phyloP scores from a whole-genome alignment of 2,888 invertebrate species.

The Elmis aenea region DNA sequence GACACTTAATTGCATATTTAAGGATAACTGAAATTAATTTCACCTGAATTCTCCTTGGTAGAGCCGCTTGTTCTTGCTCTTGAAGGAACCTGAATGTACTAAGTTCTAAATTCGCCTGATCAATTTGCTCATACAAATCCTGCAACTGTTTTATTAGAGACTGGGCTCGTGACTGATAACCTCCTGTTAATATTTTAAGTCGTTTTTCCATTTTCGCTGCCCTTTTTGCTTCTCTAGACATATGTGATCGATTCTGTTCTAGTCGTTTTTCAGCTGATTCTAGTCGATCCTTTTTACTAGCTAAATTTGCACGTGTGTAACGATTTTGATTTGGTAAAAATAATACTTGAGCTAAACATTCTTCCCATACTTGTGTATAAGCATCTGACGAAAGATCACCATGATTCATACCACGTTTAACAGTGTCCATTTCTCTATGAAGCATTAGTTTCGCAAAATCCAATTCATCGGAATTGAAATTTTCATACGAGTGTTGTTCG shows the following conservation, averaged over 20 bases:
- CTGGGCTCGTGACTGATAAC: constrained; percentile 75
- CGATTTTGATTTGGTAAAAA: constrained; percentile 71
- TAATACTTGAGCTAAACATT: constrained; percentile 87
- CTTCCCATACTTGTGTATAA: constrained; percentile 92
- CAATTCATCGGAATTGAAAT: constrained; percentile 64
- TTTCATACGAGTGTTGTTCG: constrained; percentile 80
- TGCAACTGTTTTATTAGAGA: constrained; percentile 82
- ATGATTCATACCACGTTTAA: constrained; percentile 91
- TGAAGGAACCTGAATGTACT: constrained; percentile 88
- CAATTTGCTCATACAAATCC: constrained; percentile 83
- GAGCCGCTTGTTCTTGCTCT: constrained; percentile 83
- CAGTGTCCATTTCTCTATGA: constrained; percentile 80
- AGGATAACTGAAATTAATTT: too few species aligned
- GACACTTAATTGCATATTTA: too few species aligned
- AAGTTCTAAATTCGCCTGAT: constrained; percentile 82
- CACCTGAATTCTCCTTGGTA: constrained; percentile 87
- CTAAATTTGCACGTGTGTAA: constrained; percentile 90
- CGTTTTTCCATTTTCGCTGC: constrained; percentile 98
- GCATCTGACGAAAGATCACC: constrained; percentile 89
- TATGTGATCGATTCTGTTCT: constrained; percentile 90
- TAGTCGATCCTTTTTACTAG: constrained; percentile 92
- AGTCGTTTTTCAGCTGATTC: constrained; percentile 89
- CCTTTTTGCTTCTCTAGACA: constrained; percentile 94
- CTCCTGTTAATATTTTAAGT: constrained; percentile 89
- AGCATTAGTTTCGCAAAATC: constrained; percentile 61